phyloP scores from a whole-genome alignment of 2,113 vertebrate genomes.

The Conger conger region DNA sequence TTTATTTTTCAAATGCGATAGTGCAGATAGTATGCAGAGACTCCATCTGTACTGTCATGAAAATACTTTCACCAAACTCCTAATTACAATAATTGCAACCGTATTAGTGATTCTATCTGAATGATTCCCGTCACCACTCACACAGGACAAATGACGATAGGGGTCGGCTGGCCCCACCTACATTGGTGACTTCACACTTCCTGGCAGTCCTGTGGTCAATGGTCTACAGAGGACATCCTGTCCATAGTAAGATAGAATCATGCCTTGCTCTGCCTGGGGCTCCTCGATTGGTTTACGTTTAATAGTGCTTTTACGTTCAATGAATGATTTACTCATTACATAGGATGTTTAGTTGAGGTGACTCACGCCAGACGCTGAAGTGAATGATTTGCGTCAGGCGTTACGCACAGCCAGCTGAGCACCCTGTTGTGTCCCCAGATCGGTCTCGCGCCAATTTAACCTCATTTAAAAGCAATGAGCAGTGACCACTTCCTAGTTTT shows the following conservation, averaged over 20 bases:
- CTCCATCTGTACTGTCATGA: no score
- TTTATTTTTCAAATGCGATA: no score
- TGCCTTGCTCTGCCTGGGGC: neutral
- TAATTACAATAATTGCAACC: neutral
- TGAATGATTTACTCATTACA: neutral
- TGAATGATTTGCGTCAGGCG: neutral
- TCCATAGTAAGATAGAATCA: neutral
- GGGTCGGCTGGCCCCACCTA: neutral
- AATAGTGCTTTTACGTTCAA: neutral
- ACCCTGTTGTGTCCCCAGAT: neutral
- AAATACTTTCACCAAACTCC: no score
- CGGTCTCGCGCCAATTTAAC: neutral
- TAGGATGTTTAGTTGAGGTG: neutral
- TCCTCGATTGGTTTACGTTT: neutral
- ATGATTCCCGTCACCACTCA: neutral
- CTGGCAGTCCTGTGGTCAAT: neutral
- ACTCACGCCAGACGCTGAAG: neutral
- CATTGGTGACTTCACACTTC: neutral
- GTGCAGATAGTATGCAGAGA: no score
- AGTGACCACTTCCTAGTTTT: conserved; percentile 5
- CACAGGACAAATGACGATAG: neutral
- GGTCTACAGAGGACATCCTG: neutral
- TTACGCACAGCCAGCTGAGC: neutral
- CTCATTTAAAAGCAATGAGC: neutral
- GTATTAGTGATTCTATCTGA: neutral